Evolutionary conservation across 2,888 invertebrate species (phyloP), one percentile per base, ranked within the genome.

Genomic region (Ptychoptera albimana): DNA sequence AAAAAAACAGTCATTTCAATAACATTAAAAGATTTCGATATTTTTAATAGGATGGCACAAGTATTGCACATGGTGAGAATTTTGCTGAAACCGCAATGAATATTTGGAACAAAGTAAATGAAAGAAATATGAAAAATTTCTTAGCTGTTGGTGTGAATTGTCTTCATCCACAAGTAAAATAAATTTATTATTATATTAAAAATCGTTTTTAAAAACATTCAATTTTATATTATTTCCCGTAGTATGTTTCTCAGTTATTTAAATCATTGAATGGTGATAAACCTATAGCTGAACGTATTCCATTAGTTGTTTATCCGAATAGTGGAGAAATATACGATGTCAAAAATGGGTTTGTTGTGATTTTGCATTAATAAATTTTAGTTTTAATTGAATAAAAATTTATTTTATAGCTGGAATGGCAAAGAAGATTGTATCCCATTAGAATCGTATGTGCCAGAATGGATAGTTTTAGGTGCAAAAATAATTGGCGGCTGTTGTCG

Each of bases 401-500:
- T 11, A 4, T 4, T 12, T 66, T 62, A n/a, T 60, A 78, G 78
- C 40, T 82, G 83, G 83, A 75, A 77, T 51, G 78, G 80, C 49
- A 71, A 75, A 43, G 78, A 79, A 52, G 76, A 76, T 57, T 77
- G 77, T 58, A 75, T 78, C 50, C 72, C 81, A 1, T 72, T 89
- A 1, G 79, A 77, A 48, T 70, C 73, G 15, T 83, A 79, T 57
- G 75, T 89, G 8, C 71, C 74, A 14, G 78, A 81, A 54, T 94
- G 93, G 93, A 60, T 85, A 43, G 73, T 80, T 46, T 62, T 82
- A 39, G 92, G 92, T 1, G 85, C 84, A 32, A 74, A 74, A 44
- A 86, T 84, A 60, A 74, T 96, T 38, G 93, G 94, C 15, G 94
- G 94, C 0, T 96, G 94, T 56, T 96, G 94, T 61, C 73, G 89